Conservation (phyloP, 1,140 invertebrate genomes). For the Hycleus cichorii region DNA sequence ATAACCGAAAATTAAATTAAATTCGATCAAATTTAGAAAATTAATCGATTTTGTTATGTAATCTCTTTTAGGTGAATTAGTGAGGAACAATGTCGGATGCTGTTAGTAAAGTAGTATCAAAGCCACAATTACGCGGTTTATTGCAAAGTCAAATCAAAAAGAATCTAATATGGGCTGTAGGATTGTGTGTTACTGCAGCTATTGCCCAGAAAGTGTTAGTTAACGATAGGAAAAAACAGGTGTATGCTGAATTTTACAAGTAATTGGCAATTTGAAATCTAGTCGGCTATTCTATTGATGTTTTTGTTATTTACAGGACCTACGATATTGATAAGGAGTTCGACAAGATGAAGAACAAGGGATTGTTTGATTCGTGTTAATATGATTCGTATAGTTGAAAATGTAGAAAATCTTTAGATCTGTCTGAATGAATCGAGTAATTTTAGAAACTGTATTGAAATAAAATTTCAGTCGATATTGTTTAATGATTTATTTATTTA, state of each 20-base stretch:
- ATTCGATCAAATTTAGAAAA: no score
- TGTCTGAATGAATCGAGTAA: no score
- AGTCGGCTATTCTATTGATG: background rate
- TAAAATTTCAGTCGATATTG: no score
- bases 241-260: slow-evolving; percentile 63
- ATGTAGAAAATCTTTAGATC: no score
- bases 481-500: no score
- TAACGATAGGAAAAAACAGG: slow-evolving; percentile 49
- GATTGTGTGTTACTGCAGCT: slow-evolving; percentile 39
- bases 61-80: background rate
- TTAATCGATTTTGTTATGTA: slow-evolving; percentile 5
- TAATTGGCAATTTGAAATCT: slow-evolving; percentile 31
- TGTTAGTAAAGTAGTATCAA: slow-evolving; percentile 31
- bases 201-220: slow-evolving; percentile 45
- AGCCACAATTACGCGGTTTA: slow-evolving; percentile 52
- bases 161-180: slow-evolving; percentile 45
- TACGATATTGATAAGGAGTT: slow-evolving; percentile 52
- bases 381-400: background rate
- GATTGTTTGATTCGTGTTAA: slow-evolving; percentile 48
- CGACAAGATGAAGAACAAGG: slow-evolving; percentile 47
- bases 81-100: slow-evolving; percentile 20
- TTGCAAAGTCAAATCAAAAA: slow-evolving; percentile 48
- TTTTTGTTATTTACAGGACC: slow-evolving; percentile 39
- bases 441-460: no score
- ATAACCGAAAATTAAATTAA: no score